Percentiles rank a stretch among this genome's conserved stretches.
Evolutionary conservation across 2,113 vertebrate genomes (phyloP).

Genomic region (Protobothrops flavoviridis): DNA sequence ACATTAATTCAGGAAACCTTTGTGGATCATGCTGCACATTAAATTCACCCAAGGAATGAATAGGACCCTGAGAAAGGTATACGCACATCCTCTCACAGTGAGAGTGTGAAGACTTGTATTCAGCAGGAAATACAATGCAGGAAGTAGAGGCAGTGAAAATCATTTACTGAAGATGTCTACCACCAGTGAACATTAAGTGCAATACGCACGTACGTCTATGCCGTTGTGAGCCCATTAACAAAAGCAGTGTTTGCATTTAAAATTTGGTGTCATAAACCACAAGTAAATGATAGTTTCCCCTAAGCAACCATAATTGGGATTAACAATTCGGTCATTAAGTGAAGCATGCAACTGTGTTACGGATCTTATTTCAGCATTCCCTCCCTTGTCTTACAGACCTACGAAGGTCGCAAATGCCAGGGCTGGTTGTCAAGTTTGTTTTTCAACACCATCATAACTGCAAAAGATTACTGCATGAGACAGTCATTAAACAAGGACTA

Average conservation of each 20-base stretch:
- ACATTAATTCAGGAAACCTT: neutral
- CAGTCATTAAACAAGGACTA: neutral
- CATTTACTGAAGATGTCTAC: neutral
- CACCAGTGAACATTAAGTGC: neutral
- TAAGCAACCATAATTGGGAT: neutral
- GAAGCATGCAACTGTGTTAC: neutral
- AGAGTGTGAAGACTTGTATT: neutral
- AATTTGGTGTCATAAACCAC: neutral
- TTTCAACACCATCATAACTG: neutral
- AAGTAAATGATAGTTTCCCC: neutral
- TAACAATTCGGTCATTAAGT: neutral
- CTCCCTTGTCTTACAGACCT: neutral
- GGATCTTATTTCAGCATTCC: neutral
- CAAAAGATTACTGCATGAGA: neutral
- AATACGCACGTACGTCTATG: neutral
- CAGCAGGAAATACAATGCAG: neutral
- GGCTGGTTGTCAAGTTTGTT: neutral
- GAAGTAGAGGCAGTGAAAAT: neutral
- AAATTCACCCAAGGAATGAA: neutral
- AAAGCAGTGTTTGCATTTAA: neutral
- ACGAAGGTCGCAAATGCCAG: neutral
- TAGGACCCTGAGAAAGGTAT: neutral
- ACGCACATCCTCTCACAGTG: neutral
- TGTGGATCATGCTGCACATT: neutral
- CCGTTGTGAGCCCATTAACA: neutral